Conservation (phyloP, 2,888 invertebrate species). For the Chromoteleia sp. region DNA sequence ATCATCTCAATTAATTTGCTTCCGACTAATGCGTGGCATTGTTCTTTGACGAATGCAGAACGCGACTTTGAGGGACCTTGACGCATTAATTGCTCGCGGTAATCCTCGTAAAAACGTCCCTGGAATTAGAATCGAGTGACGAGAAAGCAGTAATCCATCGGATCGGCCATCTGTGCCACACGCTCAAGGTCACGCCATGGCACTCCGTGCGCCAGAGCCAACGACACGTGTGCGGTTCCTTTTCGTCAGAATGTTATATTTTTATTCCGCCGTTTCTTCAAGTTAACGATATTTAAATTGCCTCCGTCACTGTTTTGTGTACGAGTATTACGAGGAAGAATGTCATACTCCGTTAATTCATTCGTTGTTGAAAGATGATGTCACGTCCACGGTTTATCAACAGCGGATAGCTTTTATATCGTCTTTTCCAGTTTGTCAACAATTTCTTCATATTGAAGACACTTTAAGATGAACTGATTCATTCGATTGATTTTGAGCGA, state of each 20-base stretch:
- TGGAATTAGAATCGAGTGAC: conserved; percentile 37
- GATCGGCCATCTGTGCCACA: conserved; percentile 57
- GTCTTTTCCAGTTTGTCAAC: neutral
- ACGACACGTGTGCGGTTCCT: conserved; percentile 24
- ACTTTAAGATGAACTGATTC: too few species aligned
- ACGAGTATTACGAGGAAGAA: conserved; percentile 19
- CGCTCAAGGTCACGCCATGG: conserved; percentile 58
- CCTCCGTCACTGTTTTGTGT: conserved; percentile 33
- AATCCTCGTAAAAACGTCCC: conserved; percentile 37
- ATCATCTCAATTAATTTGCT: conserved; percentile 2
- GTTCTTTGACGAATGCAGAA: conserved; percentile 34
- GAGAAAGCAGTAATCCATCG: conserved; percentile 40
- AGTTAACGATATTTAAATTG: conserved; percentile 49
- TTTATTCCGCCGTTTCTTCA: conserved; percentile 23
- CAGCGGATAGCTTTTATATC: neutral
- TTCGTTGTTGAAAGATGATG: conserved; percentile 37
- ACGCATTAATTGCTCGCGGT: conserved; percentile 19
- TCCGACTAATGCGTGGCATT: conserved; percentile 14
- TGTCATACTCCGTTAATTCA: conserved; percentile 36
- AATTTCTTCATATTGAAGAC: too few species aligned
- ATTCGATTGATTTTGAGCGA: too few species aligned
- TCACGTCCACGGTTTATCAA: conserved; percentile 15
- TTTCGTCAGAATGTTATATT: conserved; percentile 8
- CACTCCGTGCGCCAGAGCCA: conserved; percentile 3
- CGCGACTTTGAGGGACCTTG: conserved; percentile 21